A percentile compares a stretch with the other conserved stretches of the same genome.
These are phyloP conservation scores for Phocoena sinus DNA, from an alignment of 2,113 vertebrate species.

Conservation along the genomic window DNA sequence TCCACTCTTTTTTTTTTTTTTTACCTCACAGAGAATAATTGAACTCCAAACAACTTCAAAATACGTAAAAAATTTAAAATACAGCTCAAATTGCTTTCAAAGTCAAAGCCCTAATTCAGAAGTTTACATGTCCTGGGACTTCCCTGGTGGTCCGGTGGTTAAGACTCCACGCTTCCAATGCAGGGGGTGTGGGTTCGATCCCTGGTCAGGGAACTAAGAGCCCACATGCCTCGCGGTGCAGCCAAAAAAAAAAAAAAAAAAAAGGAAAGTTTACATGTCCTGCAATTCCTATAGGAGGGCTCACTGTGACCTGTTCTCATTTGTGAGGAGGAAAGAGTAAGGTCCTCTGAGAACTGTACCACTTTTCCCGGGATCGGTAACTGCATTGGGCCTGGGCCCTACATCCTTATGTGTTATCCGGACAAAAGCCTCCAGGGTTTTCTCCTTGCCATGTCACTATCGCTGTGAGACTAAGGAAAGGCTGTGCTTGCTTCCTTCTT, in stretches of 20 bases:
- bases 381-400: neutral
- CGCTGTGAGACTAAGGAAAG: neutral
- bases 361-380: neutral
- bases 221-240: too few relatives aligned
- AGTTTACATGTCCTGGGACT: too few relatives aligned
- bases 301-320: neutral
- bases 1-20: neutral
- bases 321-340: neutral
- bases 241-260: too few relatives aligned
- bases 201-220: too few relatives aligned
- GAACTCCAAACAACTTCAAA: neutral
- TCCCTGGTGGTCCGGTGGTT: too few relatives aligned
- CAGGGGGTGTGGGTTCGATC: too few relatives aligned
- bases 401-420: neutral
- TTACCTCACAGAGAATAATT: neutral
- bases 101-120: neutral
- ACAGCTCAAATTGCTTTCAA: neutral
- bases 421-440: neutral
- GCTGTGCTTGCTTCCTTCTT: neutral
- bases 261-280: neutral
- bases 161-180: too few relatives aligned
- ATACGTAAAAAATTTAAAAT: neutral
- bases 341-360: neutral
- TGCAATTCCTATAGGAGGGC: neutral
- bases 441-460: too few relatives aligned